phyloP scores from a whole-genome alignment of 2,888 invertebrate genomes.

The Aquatica leii region DNA sequence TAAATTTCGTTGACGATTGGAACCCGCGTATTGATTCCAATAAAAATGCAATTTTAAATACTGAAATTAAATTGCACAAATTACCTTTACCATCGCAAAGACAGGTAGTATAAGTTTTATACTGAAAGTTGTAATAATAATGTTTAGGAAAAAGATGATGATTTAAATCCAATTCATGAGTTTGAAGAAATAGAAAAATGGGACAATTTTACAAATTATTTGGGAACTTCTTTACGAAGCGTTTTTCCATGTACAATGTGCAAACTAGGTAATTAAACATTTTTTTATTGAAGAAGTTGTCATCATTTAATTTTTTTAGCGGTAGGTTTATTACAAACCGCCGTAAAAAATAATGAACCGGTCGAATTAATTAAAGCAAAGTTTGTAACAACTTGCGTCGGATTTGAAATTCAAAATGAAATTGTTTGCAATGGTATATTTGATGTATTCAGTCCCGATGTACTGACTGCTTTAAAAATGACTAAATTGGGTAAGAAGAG shows the following conservation, averaged over 20 bases:
- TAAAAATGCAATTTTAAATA: slow-evolving; percentile 36
- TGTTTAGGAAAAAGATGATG: slow-evolving; percentile 3
- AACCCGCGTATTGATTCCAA: slow-evolving; percentile 40
- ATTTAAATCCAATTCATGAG: not conserved
- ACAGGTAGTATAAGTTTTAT: slow-evolving; percentile 15
- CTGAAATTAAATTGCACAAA: slow-evolving; percentile 27
- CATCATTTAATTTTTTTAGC: slow-evolving; percentile 60
- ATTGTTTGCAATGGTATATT: slow-evolving; percentile 89
- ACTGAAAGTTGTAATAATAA: too few species aligned
- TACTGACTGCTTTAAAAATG: slow-evolving; percentile 52
- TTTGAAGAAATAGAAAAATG: not conserved
- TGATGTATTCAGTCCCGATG: slow-evolving; percentile 77
- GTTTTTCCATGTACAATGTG: slow-evolving; percentile 44
- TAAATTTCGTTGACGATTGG: slow-evolving; percentile 45
- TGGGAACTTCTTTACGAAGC: slow-evolving; percentile 37
- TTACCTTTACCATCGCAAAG: slow-evolving; percentile 29
- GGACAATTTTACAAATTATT: not conserved
- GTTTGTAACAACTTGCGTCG: slow-evolving; percentile 84
- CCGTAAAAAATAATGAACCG: slow-evolving; percentile 73
- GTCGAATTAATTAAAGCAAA: slow-evolving; percentile 81
- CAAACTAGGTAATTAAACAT: slow-evolving; percentile 39
- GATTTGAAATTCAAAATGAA: slow-evolving; percentile 82
- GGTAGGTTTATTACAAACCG: slow-evolving; percentile 77
- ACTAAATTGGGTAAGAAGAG: slow-evolving; percentile 45
- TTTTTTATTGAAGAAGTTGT: too few species aligned